Conservation (phyloP, 1,140 invertebrate genomes). For the Chelonus insularis region DNA sequence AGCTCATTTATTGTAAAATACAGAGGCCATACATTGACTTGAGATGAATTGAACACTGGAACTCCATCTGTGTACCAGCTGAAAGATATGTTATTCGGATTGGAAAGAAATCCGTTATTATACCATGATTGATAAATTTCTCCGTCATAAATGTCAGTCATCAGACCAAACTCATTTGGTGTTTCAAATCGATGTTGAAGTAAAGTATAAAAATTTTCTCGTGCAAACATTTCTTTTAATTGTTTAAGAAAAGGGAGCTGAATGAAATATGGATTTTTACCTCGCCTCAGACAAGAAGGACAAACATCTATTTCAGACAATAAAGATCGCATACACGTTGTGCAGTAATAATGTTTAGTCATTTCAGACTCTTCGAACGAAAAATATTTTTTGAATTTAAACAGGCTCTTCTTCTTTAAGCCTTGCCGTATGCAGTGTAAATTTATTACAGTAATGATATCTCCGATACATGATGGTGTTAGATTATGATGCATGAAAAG, state of each 20-base stretch:
- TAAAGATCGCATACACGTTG: neutral
- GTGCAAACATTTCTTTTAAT: slow-evolving; percentile 17
- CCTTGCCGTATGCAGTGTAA: neutral
- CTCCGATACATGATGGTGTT: neutral
- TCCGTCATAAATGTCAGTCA: slow-evolving; percentile 20
- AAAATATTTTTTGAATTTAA: neutral
- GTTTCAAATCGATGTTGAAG: slow-evolving; percentile 19
- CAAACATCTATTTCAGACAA: neutral
- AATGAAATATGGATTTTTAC: slow-evolving; percentile 8
- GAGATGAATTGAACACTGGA: slow-evolving; percentile 46
- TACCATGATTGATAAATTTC: slow-evolving; percentile 19
- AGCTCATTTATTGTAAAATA: slow-evolving; percentile 45
- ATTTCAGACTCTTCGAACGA: neutral
- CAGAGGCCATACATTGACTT: slow-evolving; percentile 44
- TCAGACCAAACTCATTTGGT: neutral
- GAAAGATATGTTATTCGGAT: slow-evolving; percentile 36
- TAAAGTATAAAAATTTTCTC: slow-evolving; percentile 12
- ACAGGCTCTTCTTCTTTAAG: neutral
- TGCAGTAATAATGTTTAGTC: slow-evolving; percentile 25
- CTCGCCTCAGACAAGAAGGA: neutral
- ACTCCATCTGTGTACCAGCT: slow-evolving; percentile 43
- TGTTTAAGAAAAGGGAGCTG: neutral
- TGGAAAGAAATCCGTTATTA: slow-evolving; percentile 31
- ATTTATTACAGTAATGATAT: neutral
- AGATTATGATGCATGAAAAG: neutral